Percentiles rank a stretch among this genome's conserved stretches.
phyloP scores from a whole-genome alignment of 1,140 invertebrate genomes.

The Meloidogyne floridensis region DNA sequence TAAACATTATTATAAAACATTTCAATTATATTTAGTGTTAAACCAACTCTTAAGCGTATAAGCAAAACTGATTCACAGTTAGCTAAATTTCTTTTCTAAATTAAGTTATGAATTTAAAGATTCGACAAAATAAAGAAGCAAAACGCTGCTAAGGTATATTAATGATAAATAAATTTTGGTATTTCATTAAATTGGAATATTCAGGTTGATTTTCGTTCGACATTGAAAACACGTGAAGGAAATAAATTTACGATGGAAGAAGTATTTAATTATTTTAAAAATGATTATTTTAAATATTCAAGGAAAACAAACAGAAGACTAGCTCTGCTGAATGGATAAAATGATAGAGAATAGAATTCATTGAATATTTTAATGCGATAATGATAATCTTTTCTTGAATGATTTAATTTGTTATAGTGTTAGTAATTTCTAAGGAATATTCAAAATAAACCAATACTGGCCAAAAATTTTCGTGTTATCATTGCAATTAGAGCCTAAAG shows the following conservation, averaged over 20 bases:
- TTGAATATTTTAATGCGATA: too few relatives aligned
- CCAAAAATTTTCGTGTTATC: too few relatives aligned
- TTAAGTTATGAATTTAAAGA: conserved; percentile 69
- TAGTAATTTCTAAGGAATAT: too few relatives aligned
- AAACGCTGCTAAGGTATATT: conserved; percentile 32
- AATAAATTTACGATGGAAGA: conserved; percentile 85
- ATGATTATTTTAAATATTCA: conserved; percentile 6
- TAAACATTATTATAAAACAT: neutral
- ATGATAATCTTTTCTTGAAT: too few relatives aligned
- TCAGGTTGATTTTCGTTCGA: conserved; percentile 98
- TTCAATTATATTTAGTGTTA: conserved; percentile 72
- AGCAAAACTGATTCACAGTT: conserved; percentile 87
- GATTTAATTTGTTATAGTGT: too few relatives aligned
- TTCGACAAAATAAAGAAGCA: conserved; percentile 52
- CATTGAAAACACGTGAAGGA: conserved; percentile 71
- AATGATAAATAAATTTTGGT: neutral
- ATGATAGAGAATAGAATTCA: neutral
- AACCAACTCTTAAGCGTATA: conserved; percentile 97
- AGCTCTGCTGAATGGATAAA: conserved; percentile 26
- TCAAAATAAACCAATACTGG: too few relatives aligned
- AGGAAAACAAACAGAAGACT: conserved; percentile 20
- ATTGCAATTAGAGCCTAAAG: too few relatives aligned
- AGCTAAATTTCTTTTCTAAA: neutral
- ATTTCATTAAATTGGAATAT: conserved; percentile 74
- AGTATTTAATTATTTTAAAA: conserved; percentile 71